Evolutionary conservation across 2,888 invertebrate genomes (phyloP).

Genomic region (Clusia tigrina): DNA sequence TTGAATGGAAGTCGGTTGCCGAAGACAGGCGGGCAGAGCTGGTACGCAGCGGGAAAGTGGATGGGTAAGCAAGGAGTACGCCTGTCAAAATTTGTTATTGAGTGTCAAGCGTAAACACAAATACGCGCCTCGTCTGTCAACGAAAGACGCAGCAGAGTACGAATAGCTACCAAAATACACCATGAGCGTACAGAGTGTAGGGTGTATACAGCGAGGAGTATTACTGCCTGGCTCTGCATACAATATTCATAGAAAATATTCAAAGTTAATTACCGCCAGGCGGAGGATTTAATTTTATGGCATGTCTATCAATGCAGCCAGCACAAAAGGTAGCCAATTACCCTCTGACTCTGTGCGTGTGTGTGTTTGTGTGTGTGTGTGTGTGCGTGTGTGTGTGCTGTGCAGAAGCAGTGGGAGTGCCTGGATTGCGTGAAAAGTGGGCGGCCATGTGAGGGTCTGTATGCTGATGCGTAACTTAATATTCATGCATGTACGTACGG

Average conservation of each 20-base stretch:
- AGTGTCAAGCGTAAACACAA: neutral
- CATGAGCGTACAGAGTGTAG: too few species aligned
- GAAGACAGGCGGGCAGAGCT: too few species aligned
- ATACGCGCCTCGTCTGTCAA: neutral
- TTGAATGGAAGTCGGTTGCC: too few species aligned
- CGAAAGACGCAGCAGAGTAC: neutral
- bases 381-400: too few species aligned
- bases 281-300: conserved; percentile 13
- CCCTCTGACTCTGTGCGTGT: neutral
- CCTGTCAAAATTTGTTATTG: neutral
- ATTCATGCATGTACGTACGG: neutral
- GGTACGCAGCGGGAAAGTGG: too few species aligned
- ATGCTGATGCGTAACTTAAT: neutral
- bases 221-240: too few species aligned
- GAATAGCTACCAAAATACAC: too few species aligned
- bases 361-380: too few species aligned
- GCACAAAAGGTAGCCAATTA: conserved; percentile 4
- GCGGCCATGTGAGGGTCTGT: neutral
- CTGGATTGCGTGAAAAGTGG: neutral
- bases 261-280: conserved; percentile 9
- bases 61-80: neutral
- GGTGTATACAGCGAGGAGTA: too few species aligned
- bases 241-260: neutral
- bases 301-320: neutral
- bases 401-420: neutral